phyloP scores from a whole-genome alignment of 2,797 vertebrate genomes.

The Thaleichthys pacificus region DNA sequence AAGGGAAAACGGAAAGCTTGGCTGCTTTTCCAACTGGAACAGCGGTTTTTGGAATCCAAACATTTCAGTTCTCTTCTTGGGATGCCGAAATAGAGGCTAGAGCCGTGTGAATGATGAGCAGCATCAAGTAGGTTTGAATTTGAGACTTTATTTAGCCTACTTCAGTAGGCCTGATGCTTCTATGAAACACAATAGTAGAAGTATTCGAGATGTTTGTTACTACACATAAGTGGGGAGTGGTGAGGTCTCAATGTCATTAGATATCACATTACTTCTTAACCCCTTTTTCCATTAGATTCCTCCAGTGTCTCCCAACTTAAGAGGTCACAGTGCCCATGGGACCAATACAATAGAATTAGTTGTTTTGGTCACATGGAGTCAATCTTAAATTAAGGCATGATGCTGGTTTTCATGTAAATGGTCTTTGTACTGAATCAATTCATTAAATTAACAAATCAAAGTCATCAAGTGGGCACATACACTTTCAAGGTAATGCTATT shows the following conservation, averaged over 20 bases:
- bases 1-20: constrained; percentile 38
- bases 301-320: not conserved
- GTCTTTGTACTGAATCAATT: not conserved
- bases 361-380: not conserved
- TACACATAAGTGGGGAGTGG: not conserved
- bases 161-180: constrained; percentile 2
- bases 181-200: not conserved
- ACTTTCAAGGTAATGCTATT: not conserved
- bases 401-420: not conserved
- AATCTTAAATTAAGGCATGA: no score
- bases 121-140: not conserved
- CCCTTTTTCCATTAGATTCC: not conserved
- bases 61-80: constrained; percentile 18
- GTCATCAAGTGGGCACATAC: not conserved
- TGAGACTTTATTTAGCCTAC: not conserved
- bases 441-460: not conserved
- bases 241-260: not conserved
- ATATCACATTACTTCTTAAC: not conserved
- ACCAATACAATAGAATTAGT: not conserved
- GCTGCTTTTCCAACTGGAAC: constrained; percentile 19
- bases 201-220: not conserved
- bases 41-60: constrained; percentile 31
- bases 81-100: constrained; percentile 22
- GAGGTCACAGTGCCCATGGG: constrained; percentile 3
- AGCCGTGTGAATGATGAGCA: not conserved